These are phyloP conservation scores for Timema cristinae DNA, from an alignment of 2,888 invertebrate genomes.

Conservation along the genomic window DNA sequence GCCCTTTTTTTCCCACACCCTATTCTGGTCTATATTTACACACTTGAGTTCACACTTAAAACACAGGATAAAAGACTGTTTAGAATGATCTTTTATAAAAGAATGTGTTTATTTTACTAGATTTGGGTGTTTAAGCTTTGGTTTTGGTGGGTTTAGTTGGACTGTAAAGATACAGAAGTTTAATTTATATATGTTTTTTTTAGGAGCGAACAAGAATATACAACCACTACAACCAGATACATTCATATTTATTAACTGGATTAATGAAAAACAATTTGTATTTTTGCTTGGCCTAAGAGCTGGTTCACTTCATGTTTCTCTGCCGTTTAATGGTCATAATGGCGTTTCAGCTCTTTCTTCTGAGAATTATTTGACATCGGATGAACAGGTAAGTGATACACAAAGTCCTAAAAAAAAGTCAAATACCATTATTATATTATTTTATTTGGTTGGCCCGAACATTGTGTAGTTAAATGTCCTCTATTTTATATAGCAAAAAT, in stretches of 20 bases:
- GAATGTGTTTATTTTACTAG: background rate
- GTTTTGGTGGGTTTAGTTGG: background rate
- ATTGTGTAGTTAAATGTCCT: too few species aligned
- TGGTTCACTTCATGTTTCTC: conserved; percentile 42
- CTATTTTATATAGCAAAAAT: too few species aligned
- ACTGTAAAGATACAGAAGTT: too few species aligned
- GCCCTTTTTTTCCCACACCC: too few species aligned
- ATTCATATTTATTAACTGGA: conserved; percentile 37
- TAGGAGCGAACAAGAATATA: background rate
- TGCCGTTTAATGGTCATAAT: conserved; percentile 38
- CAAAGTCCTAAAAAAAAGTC: background rate
- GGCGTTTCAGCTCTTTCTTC: background rate
- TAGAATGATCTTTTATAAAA: background rate
- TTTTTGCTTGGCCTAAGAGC: conserved; percentile 41
- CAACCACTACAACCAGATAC: conserved; percentile 16
- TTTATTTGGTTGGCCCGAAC: too few species aligned
- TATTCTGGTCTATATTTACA: background rate
- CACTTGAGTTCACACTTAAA: background rate
- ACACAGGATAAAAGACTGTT: conserved; percentile 4
- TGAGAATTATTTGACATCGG: conserved; percentile 17
- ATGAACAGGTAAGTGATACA: conserved; percentile 18
- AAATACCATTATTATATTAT: too few species aligned
- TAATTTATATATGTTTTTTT: background rate
- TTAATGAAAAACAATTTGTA: conserved; percentile 38
- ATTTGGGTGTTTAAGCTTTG: background rate